These are phyloP conservation scores for Tetragonisca angustula DNA, from an alignment of 2,888 invertebrate species.

Conservation along the genomic window DNA sequence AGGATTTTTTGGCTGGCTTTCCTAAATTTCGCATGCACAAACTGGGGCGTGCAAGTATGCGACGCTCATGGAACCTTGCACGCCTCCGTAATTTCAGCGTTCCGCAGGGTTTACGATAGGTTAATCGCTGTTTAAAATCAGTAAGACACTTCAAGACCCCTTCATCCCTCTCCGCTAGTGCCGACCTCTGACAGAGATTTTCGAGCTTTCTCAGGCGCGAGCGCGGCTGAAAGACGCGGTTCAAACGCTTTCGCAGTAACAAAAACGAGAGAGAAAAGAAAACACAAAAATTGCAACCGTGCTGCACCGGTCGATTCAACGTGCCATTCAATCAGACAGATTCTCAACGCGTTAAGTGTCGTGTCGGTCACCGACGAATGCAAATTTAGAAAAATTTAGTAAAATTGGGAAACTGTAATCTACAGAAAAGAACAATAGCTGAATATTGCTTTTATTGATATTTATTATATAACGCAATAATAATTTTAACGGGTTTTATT, in stretches of 20 bases:
- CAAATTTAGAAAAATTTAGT: too few species aligned
- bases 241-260: too few species aligned
- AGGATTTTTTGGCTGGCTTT: constrained; percentile 4
- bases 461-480: too few species aligned
- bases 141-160: not conserved
- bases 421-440: too few species aligned
- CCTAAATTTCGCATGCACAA: constrained; percentile 4
- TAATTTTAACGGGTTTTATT: too few species aligned
- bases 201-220: not conserved
- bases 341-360: too few species aligned
- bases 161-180: not conserved
- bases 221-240: not conserved
- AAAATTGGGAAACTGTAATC: too few species aligned
- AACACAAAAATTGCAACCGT: too few species aligned
- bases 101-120: not conserved
- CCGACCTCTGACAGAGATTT: not conserved
- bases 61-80: not conserved
- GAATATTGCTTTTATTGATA: too few species aligned
- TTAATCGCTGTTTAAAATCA: constrained; percentile 10
- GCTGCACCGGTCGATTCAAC: not conserved
- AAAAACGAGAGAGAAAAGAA: too few species aligned
- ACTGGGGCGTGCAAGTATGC: not conserved
- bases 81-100: constrained; percentile 11
- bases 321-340: too few species aligned
- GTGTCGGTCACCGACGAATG: too few species aligned